Evolutionary conservation across 1,140 invertebrate genomes (phyloP).

Genomic region (Drosophila suzukii): DNA sequence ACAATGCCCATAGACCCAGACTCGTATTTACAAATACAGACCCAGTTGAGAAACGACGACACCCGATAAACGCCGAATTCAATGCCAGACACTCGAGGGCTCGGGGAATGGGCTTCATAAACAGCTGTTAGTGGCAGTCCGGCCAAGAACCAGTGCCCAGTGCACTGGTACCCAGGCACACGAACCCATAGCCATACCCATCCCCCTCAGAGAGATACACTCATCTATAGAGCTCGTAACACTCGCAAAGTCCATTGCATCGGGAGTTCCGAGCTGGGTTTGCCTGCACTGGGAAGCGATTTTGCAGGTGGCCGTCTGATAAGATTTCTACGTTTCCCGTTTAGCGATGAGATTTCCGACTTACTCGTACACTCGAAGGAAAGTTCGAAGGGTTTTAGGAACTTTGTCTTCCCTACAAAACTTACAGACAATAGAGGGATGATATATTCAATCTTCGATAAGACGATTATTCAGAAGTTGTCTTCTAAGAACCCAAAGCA

Average conservation of each 20-base stretch:
- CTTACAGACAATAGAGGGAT: no score
- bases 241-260: slow-evolving; percentile 19
- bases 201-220: not conserved
- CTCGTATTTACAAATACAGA: not conserved
- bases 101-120: slow-evolving; percentile 3
- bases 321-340: slow-evolving; percentile 59
- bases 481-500: not conserved
- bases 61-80: slow-evolving; percentile 43
- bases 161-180: not conserved
- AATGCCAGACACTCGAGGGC: slow-evolving; percentile 38
- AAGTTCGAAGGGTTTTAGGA: not conserved
- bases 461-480: not conserved
- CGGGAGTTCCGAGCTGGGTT: slow-evolving; percentile 28
- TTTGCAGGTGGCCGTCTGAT: slow-evolving; percentile 66
- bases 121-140: slow-evolving; percentile 1
- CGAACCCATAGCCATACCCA: no score
- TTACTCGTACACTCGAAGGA: slow-evolving; percentile 2
- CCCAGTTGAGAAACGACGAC: slow-evolving; percentile 15
- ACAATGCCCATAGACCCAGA: slow-evolving; percentile 26
- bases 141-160: slow-evolving; percentile 14
- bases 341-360: slow-evolving; percentile 30
- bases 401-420: no score
- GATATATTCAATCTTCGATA: no score
- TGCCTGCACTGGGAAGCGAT: slow-evolving; percentile 51
- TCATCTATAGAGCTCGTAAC: not conserved